These are phyloP conservation scores for Lonchura striata DNA, from an alignment of 2,113 vertebrate species.

Conservation along the genomic window DNA sequence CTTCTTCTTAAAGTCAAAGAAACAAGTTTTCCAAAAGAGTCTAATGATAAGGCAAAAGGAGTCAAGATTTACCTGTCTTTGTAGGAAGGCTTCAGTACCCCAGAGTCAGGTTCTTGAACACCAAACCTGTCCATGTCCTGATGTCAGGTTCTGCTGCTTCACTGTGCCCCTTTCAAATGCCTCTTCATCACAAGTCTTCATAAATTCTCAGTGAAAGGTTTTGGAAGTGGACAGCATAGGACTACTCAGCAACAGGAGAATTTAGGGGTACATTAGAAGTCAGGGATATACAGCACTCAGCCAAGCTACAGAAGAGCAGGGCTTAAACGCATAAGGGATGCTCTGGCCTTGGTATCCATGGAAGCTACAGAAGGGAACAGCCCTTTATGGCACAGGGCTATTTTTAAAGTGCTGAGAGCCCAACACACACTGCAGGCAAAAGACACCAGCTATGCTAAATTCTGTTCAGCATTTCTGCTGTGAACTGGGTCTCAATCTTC, in stretches of 20 bases:
- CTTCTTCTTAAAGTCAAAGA: background rate
- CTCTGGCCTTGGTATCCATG: too few relatives aligned
- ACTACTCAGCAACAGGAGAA: background rate
- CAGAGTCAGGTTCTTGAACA: background rate
- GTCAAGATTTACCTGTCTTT: background rate
- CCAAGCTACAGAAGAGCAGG: background rate
- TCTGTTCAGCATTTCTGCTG: background rate
- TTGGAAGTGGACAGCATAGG: fast-evolving
- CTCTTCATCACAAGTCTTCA: fast-evolving
- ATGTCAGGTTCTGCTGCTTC: background rate
- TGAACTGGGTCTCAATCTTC: background rate
- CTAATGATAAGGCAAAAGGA: background rate
- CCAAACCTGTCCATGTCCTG: fast-evolving
- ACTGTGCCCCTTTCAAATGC: background rate
- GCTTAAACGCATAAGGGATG: background rate
- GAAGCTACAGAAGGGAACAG: background rate
- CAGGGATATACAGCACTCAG: fast-evolving
- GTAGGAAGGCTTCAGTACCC: background rate
- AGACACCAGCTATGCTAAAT: background rate
- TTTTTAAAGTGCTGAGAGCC: background rate
- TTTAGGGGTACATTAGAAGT: background rate
- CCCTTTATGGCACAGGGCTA: background rate
- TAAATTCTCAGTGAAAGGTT: background rate
- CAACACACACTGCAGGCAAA: fast-evolving
- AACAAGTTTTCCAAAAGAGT: background rate